Evolutionary conservation across 1,140 invertebrate genomes (phyloP), one percentile per base, ranked within the genome.

Genomic region (Lepidurus packardi): DNA sequence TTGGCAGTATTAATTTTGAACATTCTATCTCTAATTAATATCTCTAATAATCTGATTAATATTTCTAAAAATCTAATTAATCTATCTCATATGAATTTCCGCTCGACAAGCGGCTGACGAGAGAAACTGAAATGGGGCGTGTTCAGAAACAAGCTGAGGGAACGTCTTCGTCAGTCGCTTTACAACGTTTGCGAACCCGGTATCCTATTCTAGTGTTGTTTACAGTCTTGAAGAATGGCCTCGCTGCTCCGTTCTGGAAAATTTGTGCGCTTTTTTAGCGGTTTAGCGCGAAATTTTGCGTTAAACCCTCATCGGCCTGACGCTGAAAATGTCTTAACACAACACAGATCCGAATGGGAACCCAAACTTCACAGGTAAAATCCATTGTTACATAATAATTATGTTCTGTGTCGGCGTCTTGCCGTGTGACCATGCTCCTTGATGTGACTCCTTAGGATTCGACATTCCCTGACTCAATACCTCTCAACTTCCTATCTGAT

Each of bases 211-310:
- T 34, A 4, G 13, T n/a, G n/a, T 21, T 65, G 53, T 65, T 65
- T 65, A 65, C 53, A 65, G 16, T 21, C 53, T 65, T 65, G 9
- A 47, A 81, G 80, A 76, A 91, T 90, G 90, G 89, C 88, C 81
- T 88, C 89, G 80, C 87, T 91, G 81, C 83, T 91, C 81, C 86
- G 90, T 80, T 90, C 90, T 78, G 90, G 89, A 25, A 91, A 91
- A 84, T 89, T 91, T 86, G 86, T 90, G 53, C 86, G 90, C 81
- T 90, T 90, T 85, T 90, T 91, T 81, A 89, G 89, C 78, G 89
- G 90, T 83, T 89, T 90, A 80, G 89, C 90, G 43, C 85, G 89
- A 81, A 91, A 89, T 82, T 85, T 91, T 73, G 87, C 90, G 74
- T 84, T 90, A 53, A 90, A 88, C 2, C 87, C 89, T 24, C 74